Conservation (phyloP, 2,113 vertebrate genomes). For the Forbesichthys agassizii region DNA sequence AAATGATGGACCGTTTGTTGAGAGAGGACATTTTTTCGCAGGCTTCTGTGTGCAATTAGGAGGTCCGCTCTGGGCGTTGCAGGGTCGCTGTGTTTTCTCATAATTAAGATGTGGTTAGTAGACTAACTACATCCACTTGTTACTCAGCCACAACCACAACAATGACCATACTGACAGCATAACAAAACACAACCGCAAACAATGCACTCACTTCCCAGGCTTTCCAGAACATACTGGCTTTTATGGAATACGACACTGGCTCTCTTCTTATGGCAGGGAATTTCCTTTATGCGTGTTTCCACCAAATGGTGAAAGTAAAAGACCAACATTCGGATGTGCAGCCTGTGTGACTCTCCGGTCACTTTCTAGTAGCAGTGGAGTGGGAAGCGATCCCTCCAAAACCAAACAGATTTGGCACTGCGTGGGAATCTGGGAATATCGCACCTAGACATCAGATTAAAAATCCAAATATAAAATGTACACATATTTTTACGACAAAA, state of each 20-base stretch:
- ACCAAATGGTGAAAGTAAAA: conserved; percentile 33
- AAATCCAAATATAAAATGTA: too few relatives aligned
- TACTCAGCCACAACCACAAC: conserved; percentile 55
- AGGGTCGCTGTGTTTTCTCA: conserved; percentile 36
- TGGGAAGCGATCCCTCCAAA: too few relatives aligned
- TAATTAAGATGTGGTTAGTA: conserved; percentile 63
- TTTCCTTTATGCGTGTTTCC: conserved; percentile 29
- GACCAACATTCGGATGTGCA: conserved; percentile 9
- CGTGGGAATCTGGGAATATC: too few relatives aligned
- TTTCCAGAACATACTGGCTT: conserved; percentile 43
- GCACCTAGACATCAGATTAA: too few relatives aligned
- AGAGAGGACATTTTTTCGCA: conserved; percentile 40
- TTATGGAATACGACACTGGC: conserved; percentile 34
- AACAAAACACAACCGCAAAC: conserved; percentile 59
- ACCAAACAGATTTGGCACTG: too few relatives aligned
- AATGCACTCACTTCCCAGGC: conserved; percentile 42
- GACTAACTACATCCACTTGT: conserved; percentile 54
- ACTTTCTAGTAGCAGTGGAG: too few relatives aligned
- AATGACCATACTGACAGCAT: conserved; percentile 66
- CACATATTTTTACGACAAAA: too few relatives aligned
- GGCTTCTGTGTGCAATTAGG: conserved; percentile 63
- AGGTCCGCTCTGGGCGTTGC: conserved; percentile 35
- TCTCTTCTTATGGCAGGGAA: conserved; percentile 28
- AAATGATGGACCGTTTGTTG: conserved; percentile 62
- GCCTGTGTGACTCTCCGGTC: too few relatives aligned